These are phyloP conservation scores for Protobothrops mucrosquamatus DNA, from an alignment of 2,113 vertebrate genomes.

Conservation along the genomic window DNA sequence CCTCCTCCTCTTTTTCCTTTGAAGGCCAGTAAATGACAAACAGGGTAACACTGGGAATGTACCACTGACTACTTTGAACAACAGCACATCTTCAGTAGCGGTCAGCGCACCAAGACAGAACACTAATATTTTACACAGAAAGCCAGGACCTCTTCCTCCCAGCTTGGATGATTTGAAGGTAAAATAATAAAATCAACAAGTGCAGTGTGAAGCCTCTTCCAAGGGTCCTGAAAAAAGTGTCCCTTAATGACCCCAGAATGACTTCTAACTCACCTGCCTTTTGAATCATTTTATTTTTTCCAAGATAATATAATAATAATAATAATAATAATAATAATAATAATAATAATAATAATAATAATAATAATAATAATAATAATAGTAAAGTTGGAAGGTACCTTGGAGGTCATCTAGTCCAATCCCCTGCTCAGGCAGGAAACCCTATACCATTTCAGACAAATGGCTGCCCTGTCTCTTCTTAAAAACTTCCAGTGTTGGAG, in stretches of 20 bases:
- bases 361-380: no score
- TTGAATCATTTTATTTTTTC: neutral
- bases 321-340: no score
- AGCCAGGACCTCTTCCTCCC: constrained; percentile 85
- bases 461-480: no score
- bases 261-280: neutral
- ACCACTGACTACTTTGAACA: constrained; percentile 60
- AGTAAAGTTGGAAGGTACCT: no score
- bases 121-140: constrained; percentile 73
- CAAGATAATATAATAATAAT: neutral
- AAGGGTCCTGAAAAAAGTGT: neutral
- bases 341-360: no score
- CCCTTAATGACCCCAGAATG: neutral
- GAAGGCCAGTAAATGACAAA: constrained; percentile 84
- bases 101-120: constrained; percentile 71
- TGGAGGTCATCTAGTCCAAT: no score
- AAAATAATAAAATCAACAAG: constrained; percentile 18
- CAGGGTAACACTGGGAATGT: constrained; percentile 69
- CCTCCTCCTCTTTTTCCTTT: constrained; percentile 22
- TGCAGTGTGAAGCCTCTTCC: neutral
- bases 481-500: no score
- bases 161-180: constrained; percentile 98
- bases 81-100: constrained; percentile 68
- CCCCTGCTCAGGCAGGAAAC: no score
- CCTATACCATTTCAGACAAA: no score